Conservation (phyloP, 2,113 vertebrate species). For the Galeopterus variegatus region DNA sequence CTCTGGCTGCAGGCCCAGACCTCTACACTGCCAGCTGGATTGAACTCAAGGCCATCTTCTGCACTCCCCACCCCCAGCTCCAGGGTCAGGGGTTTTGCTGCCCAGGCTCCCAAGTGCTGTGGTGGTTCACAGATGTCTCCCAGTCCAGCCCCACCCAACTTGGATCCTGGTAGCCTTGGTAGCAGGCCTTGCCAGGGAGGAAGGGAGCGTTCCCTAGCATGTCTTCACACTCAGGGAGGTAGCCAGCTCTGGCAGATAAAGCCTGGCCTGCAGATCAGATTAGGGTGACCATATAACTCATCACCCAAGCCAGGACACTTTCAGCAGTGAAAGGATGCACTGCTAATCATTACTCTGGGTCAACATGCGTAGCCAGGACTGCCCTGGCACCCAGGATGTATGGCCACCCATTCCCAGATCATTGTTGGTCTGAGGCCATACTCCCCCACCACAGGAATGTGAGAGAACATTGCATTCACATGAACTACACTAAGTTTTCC, state of each 20-base stretch:
- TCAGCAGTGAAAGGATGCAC: background rate
- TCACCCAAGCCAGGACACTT: background rate
- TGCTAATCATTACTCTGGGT: background rate
- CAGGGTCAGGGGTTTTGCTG: background rate
- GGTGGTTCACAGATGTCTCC: background rate
- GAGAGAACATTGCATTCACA: background rate
- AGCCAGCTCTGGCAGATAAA: background rate
- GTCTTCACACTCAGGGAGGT: background rate
- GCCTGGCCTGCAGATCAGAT: background rate
- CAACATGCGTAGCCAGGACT: background rate
- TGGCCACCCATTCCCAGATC: background rate
- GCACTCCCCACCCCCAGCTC: no score
- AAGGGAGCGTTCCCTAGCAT: background rate
- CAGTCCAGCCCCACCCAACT: background rate
- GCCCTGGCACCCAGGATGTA: background rate
- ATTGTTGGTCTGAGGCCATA: background rate
- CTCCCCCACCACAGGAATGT: background rate
- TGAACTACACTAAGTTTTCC: background rate
- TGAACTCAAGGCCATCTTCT: background rate
- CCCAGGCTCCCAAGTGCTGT: background rate
- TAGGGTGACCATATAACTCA: background rate
- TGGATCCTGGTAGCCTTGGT: background rate
- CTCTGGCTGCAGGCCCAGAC: background rate
- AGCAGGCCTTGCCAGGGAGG: background rate
- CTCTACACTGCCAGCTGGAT: background rate